Conservation (phyloP, 1,140 invertebrate genomes). For the Probaryconus sp. region DNA sequence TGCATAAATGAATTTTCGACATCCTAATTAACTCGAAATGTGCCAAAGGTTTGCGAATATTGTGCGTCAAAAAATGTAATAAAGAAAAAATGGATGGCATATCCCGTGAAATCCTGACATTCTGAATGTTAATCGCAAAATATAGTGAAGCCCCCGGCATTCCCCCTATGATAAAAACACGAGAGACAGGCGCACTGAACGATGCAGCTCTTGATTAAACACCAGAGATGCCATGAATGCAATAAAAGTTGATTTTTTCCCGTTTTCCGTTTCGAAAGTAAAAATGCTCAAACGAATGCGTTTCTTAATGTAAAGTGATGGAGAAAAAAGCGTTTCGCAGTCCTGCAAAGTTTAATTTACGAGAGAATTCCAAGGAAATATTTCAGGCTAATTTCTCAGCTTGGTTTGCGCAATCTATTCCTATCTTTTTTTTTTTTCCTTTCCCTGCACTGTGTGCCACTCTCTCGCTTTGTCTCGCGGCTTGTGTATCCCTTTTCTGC, state of each 20-base stretch:
- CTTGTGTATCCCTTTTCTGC: slow-evolving; percentile 36
- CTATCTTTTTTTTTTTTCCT: slow-evolving; percentile 21
- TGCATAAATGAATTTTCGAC: not conserved
- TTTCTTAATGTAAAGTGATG: slow-evolving; percentile 54
- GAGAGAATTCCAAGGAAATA: slow-evolving; percentile 68
- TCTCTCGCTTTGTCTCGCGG: slow-evolving; percentile 8
- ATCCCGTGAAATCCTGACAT: slow-evolving; percentile 34
- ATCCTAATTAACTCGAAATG: slow-evolving; percentile 8
- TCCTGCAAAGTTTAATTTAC: slow-evolving; percentile 71
- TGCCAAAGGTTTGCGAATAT: slow-evolving; percentile 12
- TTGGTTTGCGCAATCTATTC: slow-evolving; percentile 54
- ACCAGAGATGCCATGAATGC: slow-evolving; percentile 58
- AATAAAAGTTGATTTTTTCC: slow-evolving; percentile 62
- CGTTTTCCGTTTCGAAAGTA: slow-evolving; percentile 45
- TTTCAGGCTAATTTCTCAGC: slow-evolving; percentile 71
- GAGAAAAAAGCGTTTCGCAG: slow-evolving; percentile 45
- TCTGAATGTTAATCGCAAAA: slow-evolving; percentile 39
- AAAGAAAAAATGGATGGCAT: slow-evolving; percentile 35
- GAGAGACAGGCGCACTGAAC: not conserved
- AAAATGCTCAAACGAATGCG: slow-evolving; percentile 53
- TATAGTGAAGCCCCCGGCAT: slow-evolving; percentile 7
- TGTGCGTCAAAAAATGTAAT: slow-evolving; percentile 39
- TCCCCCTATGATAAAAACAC: slow-evolving; percentile 11
- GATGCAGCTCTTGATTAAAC: slow-evolving; percentile 57
- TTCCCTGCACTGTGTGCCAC: slow-evolving; percentile 11